These are phyloP conservation scores for Drosophila sordidula DNA, from an alignment of 2,888 invertebrate genomes.

Conservation along the genomic window DNA sequence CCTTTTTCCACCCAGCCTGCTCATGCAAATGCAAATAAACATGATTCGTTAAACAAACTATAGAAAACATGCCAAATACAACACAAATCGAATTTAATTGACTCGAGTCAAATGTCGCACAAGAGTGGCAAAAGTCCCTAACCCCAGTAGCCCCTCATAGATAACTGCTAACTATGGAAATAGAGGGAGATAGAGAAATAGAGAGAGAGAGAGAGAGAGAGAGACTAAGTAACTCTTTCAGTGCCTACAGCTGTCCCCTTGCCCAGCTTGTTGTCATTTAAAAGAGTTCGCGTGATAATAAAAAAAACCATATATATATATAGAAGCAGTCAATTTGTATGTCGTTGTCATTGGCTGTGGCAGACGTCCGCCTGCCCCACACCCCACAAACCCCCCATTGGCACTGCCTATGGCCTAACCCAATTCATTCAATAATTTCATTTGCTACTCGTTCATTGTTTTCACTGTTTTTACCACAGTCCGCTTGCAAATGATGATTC, in stretches of 20 bases:
- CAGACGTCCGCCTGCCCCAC: conserved; percentile 9
- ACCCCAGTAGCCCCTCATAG: conserved; percentile 3
- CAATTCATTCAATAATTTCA: conserved; percentile 78
- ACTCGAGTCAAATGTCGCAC: conserved; percentile 71
- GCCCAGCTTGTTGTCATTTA: conserved; percentile 37
- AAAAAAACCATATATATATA: conserved; percentile 19
- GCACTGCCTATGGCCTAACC: conserved; percentile 38
- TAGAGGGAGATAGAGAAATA: background rate
- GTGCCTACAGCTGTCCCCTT: background rate
- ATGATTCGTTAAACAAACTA: conserved; percentile 63
- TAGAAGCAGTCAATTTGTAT: conserved; percentile 66
- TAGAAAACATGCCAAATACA: conserved; percentile 35
- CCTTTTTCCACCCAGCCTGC: background rate
- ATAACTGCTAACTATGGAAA: background rate
- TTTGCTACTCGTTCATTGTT: conserved; percentile 62
- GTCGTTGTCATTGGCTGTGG: conserved; percentile 50
- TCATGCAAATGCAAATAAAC: conserved; percentile 44
- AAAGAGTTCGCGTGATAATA: conserved; percentile 74
- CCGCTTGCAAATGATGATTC: conserved; percentile 64
- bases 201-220: background rate
- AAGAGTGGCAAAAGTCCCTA: conserved; percentile 53
- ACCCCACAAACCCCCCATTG: background rate
- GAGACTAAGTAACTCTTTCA: conserved; percentile 38
- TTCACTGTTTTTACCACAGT: conserved; percentile 48
- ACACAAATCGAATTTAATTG: conserved; percentile 77